These are phyloP conservation scores for Adelges cooleyi DNA, from an alignment of 1,140 invertebrate species.

Conservation along the genomic window DNA sequence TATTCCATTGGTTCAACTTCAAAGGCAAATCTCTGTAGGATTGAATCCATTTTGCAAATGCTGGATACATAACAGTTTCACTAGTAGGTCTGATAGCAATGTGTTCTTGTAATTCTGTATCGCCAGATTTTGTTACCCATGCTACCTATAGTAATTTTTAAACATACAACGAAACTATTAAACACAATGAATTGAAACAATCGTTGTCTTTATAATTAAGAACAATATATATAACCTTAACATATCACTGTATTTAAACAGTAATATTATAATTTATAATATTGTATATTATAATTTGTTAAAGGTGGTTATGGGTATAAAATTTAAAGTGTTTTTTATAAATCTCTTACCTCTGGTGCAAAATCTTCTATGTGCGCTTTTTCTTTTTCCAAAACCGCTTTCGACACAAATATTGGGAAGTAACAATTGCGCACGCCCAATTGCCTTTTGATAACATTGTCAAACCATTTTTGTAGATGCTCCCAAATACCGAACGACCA, in stretches of 20 bases:
- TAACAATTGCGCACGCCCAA: slow-evolving; percentile 94
- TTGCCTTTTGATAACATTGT: slow-evolving; percentile 69
- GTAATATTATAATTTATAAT: too few relatives aligned
- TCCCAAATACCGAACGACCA: slow-evolving; percentile 99
- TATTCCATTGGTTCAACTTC: slow-evolving; percentile 98
- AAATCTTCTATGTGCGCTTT: slow-evolving; percentile 97
- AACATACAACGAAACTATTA: not conserved
- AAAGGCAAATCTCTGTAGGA: slow-evolving; percentile 95
- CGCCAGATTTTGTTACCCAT: slow-evolving; percentile 45
- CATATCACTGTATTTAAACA: too few relatives aligned
- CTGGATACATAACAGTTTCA: slow-evolving; percentile 99
- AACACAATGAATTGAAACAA: not conserved
- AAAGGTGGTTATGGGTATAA: too few relatives aligned
- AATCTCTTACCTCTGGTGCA: slow-evolving; percentile 70
- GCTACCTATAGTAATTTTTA: slow-evolving; percentile 23
- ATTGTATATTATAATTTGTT: too few relatives aligned
- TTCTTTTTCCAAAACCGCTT: slow-evolving; percentile 81
- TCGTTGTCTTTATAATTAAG: too few relatives aligned
- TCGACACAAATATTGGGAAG: slow-evolving; percentile 96
- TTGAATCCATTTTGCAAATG: slow-evolving; percentile 96
- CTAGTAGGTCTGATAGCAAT: slow-evolving; percentile 97
- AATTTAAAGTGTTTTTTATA: not conserved
- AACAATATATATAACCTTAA: too few relatives aligned
- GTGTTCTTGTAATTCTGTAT: slow-evolving; percentile 89
- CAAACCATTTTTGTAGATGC: slow-evolving; percentile 77